Evolutionary conservation across 2,797 vertebrate genomes (phyloP).

Genomic region (Syngnathus rostellatus): DNA sequence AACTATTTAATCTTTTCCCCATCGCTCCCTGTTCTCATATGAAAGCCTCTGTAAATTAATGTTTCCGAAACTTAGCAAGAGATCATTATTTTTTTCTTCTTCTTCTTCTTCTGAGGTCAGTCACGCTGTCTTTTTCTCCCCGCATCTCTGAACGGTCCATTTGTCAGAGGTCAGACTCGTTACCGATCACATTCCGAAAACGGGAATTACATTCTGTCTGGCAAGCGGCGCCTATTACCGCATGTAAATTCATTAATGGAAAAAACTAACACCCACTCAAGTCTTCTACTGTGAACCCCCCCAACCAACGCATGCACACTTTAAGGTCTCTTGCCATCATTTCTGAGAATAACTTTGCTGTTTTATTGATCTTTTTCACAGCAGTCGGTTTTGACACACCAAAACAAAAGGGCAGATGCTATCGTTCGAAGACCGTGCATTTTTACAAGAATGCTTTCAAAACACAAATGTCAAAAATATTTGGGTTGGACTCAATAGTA

Average conservation of each 20-base stretch:
- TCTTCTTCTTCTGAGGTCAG: slow-evolving; percentile 43
- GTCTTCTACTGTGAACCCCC: slow-evolving; percentile 48
- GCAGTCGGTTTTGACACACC: background rate
- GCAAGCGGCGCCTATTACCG: slow-evolving; percentile 60
- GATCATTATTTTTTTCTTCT: slow-evolving; percentile 37
- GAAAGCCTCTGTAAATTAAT: slow-evolving; percentile 65
- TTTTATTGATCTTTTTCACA: background rate
- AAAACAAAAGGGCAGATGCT: background rate
- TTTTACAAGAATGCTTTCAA: no score
- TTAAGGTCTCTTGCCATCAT: background rate
- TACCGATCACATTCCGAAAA: slow-evolving; percentile 24
- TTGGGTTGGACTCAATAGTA: background rate
- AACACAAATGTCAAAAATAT: no score
- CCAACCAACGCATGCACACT: slow-evolving; percentile 15
- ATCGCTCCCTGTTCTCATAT: slow-evolving; percentile 42
- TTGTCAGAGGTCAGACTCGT: slow-evolving; percentile 59
- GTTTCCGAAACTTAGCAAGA: slow-evolving; percentile 60
- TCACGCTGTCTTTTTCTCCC: slow-evolving; percentile 26
- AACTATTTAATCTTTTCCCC: slow-evolving; percentile 63
- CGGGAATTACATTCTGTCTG: slow-evolving; percentile 41
- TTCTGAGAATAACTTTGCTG: background rate
- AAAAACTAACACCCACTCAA: slow-evolving; percentile 45
- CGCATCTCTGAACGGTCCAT: slow-evolving; percentile 49
- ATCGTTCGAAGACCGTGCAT: no score
- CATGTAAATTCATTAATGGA: slow-evolving; percentile 68